A percentile compares a stretch with the other conserved stretches of the same genome.
Conservation (phyloP, 2,113 vertebrate genomes). For the Cavia porcellus region DNA sequence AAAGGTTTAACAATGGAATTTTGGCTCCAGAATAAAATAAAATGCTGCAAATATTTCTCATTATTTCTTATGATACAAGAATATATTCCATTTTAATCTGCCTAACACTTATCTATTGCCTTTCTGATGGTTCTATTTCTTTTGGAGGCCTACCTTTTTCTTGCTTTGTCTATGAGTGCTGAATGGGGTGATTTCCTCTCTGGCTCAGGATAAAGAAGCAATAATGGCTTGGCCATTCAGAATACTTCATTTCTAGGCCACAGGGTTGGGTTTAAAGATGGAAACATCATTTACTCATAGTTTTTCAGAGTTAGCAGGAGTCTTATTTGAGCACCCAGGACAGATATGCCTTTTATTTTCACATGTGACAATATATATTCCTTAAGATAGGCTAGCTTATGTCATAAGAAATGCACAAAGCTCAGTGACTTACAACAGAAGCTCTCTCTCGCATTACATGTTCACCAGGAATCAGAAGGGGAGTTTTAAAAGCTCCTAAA, state of each 20-base stretch:
- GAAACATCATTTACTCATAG: not conserved
- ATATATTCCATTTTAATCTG: not conserved
- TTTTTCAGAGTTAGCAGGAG: not conserved
- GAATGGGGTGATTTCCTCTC: not conserved
- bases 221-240: not conserved
- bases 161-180: not conserved
- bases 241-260: not conserved
- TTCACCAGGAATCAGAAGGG: not conserved
- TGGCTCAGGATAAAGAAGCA: not conserved
- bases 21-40: not conserved
- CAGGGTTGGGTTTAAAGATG: not conserved
- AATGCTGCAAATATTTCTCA: not conserved
- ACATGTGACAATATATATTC: not conserved
- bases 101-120: not conserved
- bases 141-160: not conserved
- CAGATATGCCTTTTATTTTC: not conserved
- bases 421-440: not conserved
- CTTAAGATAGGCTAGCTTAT: not conserved
- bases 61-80: not conserved
- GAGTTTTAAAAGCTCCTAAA: not conserved
- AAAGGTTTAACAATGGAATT: not conserved
- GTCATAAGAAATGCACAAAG: not conserved
- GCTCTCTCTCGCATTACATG: not conserved
- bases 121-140: not conserved
- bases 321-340: not conserved